phyloP scores from a whole-genome alignment of 2,888 invertebrate genomes.

The Drosophila paranaensis region DNA sequence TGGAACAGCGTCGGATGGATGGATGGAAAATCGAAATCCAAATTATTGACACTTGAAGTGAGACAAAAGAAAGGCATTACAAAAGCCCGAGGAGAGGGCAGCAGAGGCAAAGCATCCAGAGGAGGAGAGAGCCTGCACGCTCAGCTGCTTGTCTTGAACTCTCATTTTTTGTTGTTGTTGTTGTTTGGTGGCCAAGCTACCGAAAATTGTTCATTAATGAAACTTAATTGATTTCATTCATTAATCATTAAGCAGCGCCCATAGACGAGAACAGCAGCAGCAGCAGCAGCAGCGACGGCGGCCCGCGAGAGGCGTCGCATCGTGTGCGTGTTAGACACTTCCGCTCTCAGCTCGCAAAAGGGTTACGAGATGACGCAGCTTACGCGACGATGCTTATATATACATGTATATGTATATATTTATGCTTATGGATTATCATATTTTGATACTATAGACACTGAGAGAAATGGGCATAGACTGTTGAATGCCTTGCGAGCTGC shows the following conservation, averaged over 20 bases:
- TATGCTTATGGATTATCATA: conserved; percentile 29
- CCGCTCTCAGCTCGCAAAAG: conserved; percentile 43
- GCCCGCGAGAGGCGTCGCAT: conserved; percentile 31
- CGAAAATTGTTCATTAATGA: conserved; percentile 82
- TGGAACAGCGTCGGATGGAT: conserved; percentile 30
- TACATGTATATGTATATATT: background rate
- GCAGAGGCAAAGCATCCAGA: background rate
- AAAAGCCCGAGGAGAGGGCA: conserved; percentile 16
- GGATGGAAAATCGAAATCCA: conserved; percentile 53
- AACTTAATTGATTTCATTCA: conserved; percentile 84
- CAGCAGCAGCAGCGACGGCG: conserved; percentile 3
- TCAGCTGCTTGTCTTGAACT: conserved; percentile 48
- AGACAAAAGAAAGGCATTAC: conserved; percentile 46
- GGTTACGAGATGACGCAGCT: conserved; percentile 71
- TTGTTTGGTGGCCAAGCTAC: conserved; percentile 49
- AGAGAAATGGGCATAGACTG: background rate
- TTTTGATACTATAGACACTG: background rate
- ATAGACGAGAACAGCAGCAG: conserved; percentile 24
- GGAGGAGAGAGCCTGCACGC: conserved; percentile 1
- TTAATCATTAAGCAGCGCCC: conserved; percentile 80
- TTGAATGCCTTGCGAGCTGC: no score
- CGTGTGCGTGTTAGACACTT: conserved; percentile 50
- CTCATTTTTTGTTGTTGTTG: conserved; percentile 25
- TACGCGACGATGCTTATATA: conserved; percentile 8
- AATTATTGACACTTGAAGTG: conserved; percentile 81